Conservation (phyloP, 1,140 invertebrate genomes). For the Asbolus verrucosus region DNA sequence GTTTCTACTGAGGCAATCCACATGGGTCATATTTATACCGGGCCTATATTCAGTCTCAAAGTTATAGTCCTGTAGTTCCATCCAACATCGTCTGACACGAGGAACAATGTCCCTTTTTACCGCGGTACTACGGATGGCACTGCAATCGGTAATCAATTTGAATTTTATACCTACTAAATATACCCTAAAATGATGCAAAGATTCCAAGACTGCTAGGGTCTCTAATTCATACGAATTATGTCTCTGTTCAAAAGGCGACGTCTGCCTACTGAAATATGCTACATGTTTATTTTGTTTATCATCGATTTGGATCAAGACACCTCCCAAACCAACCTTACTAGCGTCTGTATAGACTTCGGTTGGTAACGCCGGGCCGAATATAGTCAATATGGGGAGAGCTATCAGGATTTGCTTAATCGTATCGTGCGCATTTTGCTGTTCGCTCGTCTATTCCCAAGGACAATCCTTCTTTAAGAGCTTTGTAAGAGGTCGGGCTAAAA, state of each 20-base stretch:
- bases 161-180: slow-evolving; percentile 60
- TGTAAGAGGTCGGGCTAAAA: slow-evolving; percentile 58
- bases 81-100: slow-evolving; percentile 52
- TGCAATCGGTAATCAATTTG: slow-evolving; percentile 58
- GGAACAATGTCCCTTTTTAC: slow-evolving; percentile 50
- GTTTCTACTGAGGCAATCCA: slow-evolving; percentile 35
- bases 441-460: slow-evolving; percentile 51
- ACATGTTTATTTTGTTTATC: slow-evolving; percentile 58
- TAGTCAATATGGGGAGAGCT: slow-evolving; percentile 57
- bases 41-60: slow-evolving; percentile 62
- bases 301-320: slow-evolving; percentile 62
- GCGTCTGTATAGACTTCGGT: slow-evolving; percentile 64
- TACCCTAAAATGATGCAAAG: slow-evolving; percentile 57
- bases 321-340: slow-evolving; percentile 57
- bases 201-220: slow-evolving; percentile 61
- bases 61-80: slow-evolving; percentile 48
- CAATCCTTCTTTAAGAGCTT: slow-evolving; percentile 57
- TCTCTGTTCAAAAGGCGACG: slow-evolving; percentile 52
- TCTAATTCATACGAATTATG: slow-evolving; percentile 64
- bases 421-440: slow-evolving; percentile 57
- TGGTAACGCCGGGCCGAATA: slow-evolving; percentile 57
- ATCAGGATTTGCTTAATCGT: slow-evolving; percentile 23
- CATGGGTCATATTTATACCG: slow-evolving; percentile 58
- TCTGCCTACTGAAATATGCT: slow-evolving; percentile 60
- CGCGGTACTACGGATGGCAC: slow-evolving; percentile 39